Conservation (phyloP, 2,797 vertebrate species). For the Tadarida brasiliensis region DNA sequence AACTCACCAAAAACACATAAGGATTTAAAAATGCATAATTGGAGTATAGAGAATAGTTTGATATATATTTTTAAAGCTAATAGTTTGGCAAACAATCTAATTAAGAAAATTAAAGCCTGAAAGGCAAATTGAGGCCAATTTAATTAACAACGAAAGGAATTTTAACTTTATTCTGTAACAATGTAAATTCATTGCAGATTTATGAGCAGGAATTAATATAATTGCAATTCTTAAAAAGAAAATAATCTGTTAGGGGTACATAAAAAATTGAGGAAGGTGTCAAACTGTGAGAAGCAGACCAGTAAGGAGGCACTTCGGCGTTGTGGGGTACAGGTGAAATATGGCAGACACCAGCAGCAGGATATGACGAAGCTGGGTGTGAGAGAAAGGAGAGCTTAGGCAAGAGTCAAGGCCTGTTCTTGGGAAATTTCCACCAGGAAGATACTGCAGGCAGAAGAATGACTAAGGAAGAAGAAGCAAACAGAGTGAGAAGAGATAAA, state of each 20-base stretch:
- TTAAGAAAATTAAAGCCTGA: neutral
- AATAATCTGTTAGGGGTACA: neutral
- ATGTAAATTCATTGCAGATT: neutral
- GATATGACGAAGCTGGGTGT: neutral
- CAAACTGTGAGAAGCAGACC: neutral
- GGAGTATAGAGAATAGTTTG: neutral
- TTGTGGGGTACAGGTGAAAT: neutral
- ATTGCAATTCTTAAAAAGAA: constrained; percentile 9
- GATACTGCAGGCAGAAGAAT: neutral
- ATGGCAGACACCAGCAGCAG: neutral
- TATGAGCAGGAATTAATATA: constrained; percentile 6
- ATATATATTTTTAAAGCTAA: neutral
- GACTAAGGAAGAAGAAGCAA: neutral
- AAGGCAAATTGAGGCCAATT: neutral
- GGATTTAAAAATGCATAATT: neutral
- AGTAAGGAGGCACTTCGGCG: neutral
- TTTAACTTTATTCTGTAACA: constrained; percentile 36
- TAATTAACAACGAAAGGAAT: constrained; percentile 29
- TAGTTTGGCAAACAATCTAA: neutral
- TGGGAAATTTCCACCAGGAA: neutral
- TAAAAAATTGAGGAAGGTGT: neutral
- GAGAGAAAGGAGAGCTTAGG: neutral
- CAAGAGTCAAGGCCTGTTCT: neutral
- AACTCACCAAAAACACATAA: neutral
- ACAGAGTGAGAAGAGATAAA: neutral